These are phyloP conservation scores for Danio tinwini DNA, from an alignment of 2,797 vertebrate genomes.

Conservation along the genomic window DNA sequence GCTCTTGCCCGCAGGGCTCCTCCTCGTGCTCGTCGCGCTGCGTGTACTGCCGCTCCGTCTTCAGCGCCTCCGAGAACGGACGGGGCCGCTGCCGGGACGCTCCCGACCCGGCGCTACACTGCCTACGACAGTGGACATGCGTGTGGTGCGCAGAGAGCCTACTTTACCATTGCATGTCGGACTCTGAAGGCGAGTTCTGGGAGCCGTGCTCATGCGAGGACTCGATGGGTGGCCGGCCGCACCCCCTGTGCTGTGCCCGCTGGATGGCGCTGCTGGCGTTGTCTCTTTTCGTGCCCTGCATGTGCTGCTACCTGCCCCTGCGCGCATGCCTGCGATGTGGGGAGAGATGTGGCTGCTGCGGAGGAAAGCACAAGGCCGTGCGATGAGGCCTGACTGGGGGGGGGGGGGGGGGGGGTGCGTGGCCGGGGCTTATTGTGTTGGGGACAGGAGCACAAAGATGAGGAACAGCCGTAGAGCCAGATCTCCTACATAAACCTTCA, in stretches of 20 bases:
- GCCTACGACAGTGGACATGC: conserved; percentile 90
- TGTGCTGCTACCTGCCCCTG: conserved; percentile 94
- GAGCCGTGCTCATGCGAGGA: conserved; percentile 93
- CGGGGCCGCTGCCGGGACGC: conserved; percentile 91
- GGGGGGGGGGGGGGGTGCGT: conserved; percentile 38
- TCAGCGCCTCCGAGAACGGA: conserved; percentile 87
- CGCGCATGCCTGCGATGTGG: conserved; percentile 90
- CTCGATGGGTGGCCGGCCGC: conserved; percentile 78
- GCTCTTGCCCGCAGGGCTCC: conserved; percentile 80
- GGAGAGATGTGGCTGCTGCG: conserved; percentile 88
- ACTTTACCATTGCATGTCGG: conserved; percentile 96
- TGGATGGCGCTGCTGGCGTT: conserved; percentile 90
- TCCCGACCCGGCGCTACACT: conserved; percentile 88
- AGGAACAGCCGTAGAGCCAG: conserved; percentile 59
- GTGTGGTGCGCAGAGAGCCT: conserved; percentile 95
- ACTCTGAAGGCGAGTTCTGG: conserved; percentile 95
- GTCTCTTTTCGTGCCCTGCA: conserved; percentile 91
- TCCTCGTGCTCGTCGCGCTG: conserved; percentile 84
- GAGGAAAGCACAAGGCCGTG: conserved; percentile 91
- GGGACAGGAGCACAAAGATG: conserved; percentile 22
- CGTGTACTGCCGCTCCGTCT: conserved; percentile 92
- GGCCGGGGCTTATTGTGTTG: conserved; percentile 32
- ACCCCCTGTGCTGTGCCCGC: conserved; percentile 89
- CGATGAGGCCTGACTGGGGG: conserved; percentile 81
- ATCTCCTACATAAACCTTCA: conserved; percentile 47